Evolutionary conservation across 2,888 invertebrate species (phyloP).

Genomic region (Drosophila demipolita): DNA sequence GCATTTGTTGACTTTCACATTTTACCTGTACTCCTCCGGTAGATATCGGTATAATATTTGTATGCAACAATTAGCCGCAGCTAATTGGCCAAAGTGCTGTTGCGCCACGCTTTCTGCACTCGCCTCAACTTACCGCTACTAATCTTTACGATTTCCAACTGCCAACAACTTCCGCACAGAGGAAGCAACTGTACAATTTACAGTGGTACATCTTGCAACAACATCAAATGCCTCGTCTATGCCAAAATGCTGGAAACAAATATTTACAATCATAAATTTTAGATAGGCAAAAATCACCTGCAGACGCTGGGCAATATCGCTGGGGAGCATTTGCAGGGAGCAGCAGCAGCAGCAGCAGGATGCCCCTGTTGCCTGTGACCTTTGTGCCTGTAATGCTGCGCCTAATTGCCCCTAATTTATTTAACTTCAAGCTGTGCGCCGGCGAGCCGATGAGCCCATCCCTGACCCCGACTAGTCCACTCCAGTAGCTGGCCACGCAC

Average conservation of each 20-base stretch:
- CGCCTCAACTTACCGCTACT: conserved; percentile 58
- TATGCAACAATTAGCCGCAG: conserved; percentile 78
- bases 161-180: conserved; percentile 65
- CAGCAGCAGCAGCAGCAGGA: conserved; percentile 21
- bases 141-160: conserved; percentile 60
- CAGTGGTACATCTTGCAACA: conserved; percentile 54
- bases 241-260: conserved; percentile 45
- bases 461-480: neutral
- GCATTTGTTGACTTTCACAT: conserved; percentile 66
- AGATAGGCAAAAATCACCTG: conserved; percentile 66
- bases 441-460: conserved; percentile 9
- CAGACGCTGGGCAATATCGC: conserved; percentile 29
- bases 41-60: conserved; percentile 23
- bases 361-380: conserved; percentile 48
- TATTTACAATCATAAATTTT: conserved; percentile 64
- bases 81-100: conserved; percentile 78
- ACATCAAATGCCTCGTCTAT: conserved; percentile 17
- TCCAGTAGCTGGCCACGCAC: conserved; percentile 11
- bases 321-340: conserved; percentile 32
- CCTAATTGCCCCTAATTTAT: conserved; percentile 80
- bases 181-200: conserved; percentile 61
- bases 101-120: conserved; percentile 79
- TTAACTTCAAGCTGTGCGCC: conserved; percentile 78
- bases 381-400: conserved; percentile 73
- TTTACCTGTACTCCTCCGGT: conserved; percentile 20